phyloP scores from a whole-genome alignment of 2,888 invertebrate genomes.

The Latheticus oryzae region DNA sequence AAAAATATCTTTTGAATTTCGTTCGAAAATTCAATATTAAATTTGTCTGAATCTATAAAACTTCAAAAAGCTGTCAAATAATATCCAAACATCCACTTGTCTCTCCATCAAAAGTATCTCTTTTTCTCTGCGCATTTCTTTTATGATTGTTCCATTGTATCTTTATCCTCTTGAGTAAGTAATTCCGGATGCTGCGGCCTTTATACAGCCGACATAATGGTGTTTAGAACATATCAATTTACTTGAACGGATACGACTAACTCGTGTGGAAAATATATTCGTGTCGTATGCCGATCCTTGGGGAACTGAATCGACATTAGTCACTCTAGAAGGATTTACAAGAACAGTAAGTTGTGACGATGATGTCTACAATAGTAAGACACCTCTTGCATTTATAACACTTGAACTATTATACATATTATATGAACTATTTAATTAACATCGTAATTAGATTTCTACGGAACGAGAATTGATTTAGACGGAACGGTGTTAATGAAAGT shows the following conservation, averaged over 20 bases:
- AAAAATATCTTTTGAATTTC: no score
- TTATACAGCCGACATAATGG: slow-evolving; percentile 21
- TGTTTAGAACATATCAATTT: slow-evolving; percentile 40
- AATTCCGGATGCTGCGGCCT: slow-evolving; percentile 12
- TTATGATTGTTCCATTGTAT: no score
- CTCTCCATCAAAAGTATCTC: no score
- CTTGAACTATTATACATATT: slow-evolving; percentile 25
- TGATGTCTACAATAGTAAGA: slow-evolving; percentile 31
- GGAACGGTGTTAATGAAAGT: no score
- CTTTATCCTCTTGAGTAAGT: no score
- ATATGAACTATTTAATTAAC: slow-evolving; percentile 29
- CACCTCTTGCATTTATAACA: slow-evolving; percentile 12
- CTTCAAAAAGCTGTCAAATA: no score
- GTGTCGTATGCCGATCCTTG: slow-evolving; percentile 40
- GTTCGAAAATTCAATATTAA: no score
- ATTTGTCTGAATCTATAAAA: no score
- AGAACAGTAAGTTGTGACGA: slow-evolving; percentile 23
- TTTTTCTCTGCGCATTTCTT: no score
- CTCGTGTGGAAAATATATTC: slow-evolving; percentile 43
- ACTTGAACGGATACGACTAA: slow-evolving; percentile 22
- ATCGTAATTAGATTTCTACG: no score
- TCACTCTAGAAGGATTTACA: slow-evolving; percentile 35
- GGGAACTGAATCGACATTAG: slow-evolving; percentile 39
- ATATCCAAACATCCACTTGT: no score
- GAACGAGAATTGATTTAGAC: no score